These are phyloP conservation scores for Phaedon cochleariae DNA, from an alignment of 2,888 invertebrate genomes.

Conservation along the genomic window DNA sequence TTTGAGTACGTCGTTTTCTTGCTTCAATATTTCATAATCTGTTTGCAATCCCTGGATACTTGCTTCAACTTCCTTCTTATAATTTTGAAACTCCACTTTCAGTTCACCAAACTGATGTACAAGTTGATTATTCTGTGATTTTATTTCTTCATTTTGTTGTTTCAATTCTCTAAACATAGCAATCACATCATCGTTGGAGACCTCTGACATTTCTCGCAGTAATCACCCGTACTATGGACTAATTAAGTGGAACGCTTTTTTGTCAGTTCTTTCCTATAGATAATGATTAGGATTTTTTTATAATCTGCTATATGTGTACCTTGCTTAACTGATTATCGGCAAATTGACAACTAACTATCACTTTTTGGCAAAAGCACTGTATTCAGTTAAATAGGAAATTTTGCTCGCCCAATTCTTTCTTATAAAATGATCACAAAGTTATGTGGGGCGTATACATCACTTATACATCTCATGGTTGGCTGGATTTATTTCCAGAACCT, in stretches of 20 bases:
- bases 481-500: too few relatives aligned
- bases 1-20: background rate
- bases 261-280: background rate
- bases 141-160: background rate
- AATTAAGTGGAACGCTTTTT: background rate
- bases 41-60: background rate
- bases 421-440: too few relatives aligned
- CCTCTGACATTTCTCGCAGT: background rate
- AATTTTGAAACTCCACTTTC: background rate
- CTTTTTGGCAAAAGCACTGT: too few relatives aligned
- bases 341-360: too few relatives aligned
- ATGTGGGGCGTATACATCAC: too few relatives aligned
- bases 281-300: background rate
- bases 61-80: background rate
- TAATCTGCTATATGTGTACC: background rate
- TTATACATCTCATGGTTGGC: too few relatives aligned
- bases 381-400: too few relatives aligned
- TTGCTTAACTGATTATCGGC: background rate
- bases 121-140: background rate
- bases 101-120: background rate
- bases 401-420: too few relatives aligned
- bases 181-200: background rate
- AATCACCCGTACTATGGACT: background rate
- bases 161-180: background rate
- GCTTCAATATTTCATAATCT: background rate